phyloP scores from a whole-genome alignment of 2,113 vertebrate genomes.

The Phylloscopus whistleri region DNA sequence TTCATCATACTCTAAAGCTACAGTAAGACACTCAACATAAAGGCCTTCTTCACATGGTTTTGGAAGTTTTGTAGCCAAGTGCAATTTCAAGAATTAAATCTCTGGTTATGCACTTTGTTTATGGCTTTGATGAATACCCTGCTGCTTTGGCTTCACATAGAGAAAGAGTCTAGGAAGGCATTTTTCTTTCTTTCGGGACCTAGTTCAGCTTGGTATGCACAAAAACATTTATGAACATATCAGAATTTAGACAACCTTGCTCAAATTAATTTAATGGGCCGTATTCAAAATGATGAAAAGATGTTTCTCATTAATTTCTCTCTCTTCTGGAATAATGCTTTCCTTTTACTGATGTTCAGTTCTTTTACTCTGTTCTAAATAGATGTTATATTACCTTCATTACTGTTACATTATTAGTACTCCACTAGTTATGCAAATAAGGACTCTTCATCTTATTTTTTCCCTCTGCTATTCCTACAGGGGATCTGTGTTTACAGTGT shows the following conservation, averaged over 20 bases:
- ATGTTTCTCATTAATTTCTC: neutral
- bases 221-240: neutral
- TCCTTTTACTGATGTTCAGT: neutral
- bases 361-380: constrained; percentile 13
- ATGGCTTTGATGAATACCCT: neutral
- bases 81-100: constrained; percentile 30
- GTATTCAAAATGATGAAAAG: constrained; percentile 33
- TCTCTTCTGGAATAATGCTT: neutral
- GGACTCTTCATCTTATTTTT: neutral
- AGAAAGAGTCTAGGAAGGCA: constrained; percentile 30
- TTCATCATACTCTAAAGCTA: neutral
- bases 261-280: neutral
- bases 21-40: neutral
- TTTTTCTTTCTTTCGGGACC: constrained; percentile 6
- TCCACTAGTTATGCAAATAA: constrained; percentile 8
- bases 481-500: neutral
- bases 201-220: neutral
- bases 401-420: neutral
- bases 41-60: neutral
- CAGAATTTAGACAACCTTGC: constrained; percentile 10
- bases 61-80: constrained; percentile 2
- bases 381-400: constrained; percentile 1
- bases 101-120: constrained; percentile 15
- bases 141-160: neutral
- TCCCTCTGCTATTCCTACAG: neutral